A percentile compares a stretch with the other conserved stretches of the same genome.
Evolutionary conservation across 2,888 invertebrate genomes (phyloP).

Genomic region (Drosophila demipolita): DNA sequence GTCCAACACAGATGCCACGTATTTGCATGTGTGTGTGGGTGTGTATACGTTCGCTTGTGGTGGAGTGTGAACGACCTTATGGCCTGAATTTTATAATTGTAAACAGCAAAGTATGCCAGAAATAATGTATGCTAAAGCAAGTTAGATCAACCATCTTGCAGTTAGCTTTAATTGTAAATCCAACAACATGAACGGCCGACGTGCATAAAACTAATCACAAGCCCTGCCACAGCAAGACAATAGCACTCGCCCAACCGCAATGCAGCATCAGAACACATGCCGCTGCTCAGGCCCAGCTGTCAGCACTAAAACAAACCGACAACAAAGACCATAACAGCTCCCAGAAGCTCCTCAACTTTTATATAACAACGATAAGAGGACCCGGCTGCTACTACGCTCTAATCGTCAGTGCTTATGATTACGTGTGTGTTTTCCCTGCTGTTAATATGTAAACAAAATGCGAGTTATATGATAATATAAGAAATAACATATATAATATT

Average conservation of each 20-base stretch:
- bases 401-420: conserved; percentile 11
- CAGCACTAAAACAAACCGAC: conserved; percentile 6
- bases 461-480: background rate
- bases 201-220: conserved; percentile 29
- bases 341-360: conserved; percentile 13
- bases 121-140: conserved; percentile 14
- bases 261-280: conserved; percentile 6
- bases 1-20: conserved; percentile 2
- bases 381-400: conserved; percentile 6
- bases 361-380: conserved; percentile 22
- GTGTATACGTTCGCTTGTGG: background rate
- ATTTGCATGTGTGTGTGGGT: background rate
- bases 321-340: conserved; percentile 1
- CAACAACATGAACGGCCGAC: conserved; percentile 12
- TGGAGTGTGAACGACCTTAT: conserved; percentile 11
- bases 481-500: background rate
- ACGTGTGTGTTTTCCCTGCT: background rate
- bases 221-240: conserved; percentile 22
- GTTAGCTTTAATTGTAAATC: conserved; percentile 9
- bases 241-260: conserved; percentile 22
- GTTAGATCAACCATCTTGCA: conserved; percentile 10
- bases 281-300: conserved; percentile 16
- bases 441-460: conserved; percentile 19
- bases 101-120: conserved; percentile 14
- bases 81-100: conserved; percentile 18